Base-by-base conservation (phyloP, 2,113 vertebrate genomes). In the Pica pica region DNA sequence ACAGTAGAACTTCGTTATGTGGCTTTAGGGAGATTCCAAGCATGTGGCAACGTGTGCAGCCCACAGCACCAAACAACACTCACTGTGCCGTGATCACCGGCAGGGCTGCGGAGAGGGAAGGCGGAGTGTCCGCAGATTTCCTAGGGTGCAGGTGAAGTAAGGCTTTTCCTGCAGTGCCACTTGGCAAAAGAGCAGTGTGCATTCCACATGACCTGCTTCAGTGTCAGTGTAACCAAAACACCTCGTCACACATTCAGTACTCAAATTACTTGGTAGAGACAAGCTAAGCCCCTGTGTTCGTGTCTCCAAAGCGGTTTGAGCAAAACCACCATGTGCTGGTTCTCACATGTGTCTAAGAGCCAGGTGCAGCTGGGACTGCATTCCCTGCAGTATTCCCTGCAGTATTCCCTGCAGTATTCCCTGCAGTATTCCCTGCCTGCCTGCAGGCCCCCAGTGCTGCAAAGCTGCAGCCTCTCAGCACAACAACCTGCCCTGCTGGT, bases 1-100 rank as follows among this genome's bases (percentile, higher is more conserved):
- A 56, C 0, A 65, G 3, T 1, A 30, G 30, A 75, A 35, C 56
- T 39, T 47, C 22, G 16, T 33, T 42, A 26, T 3, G 65, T 15
- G 65, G 53, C 35, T 76, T 71, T 14, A 76, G 77, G 31, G 41
- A 47, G 31, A 28, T 61, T 47, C 22, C 52, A 42, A 31, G 49
- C 35, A 42, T 1, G 27, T 2, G 55, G 78, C 19, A 50, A 28
- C 2, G 1, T 3, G 2, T 3, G 57, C 41, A 83, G 67, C 39
- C 35, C 6, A 4, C 20, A 9, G 70, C 39, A 46, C 20, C 6
- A 6, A 31, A 7, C 5, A 3, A 3, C 23, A 9, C 10, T n/a
- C 4, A 1, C 13, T 1, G 13, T 3, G 33, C 13, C 1, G 13
- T 3, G 33, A 27, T 3, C 44, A 20, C 22, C 39, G 5, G 10